Evolutionary conservation across 2,113 vertebrate species (phyloP), one percentile per base, ranked within the genome.

Genomic region (Bungarus multicinctus): DNA sequence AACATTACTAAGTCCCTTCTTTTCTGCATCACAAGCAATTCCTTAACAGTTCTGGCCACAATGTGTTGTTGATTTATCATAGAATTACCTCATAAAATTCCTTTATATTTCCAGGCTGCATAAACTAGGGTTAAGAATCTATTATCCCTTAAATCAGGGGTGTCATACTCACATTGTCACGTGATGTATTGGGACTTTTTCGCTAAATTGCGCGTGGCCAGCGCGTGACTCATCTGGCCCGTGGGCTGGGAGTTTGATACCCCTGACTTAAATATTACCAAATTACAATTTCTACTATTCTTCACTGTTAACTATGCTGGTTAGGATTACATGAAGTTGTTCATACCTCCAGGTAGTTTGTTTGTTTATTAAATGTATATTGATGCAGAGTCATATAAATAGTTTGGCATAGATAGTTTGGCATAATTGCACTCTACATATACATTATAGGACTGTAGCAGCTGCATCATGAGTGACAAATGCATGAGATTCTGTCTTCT

Each of bases 401-500:
- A 88, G 39, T 27, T 45, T 25, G 4, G n/a, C 25, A 9, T 7
- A n/a, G 10, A 2, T 52, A 53, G 53, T 53, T 53, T 16, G 53
- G 53, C 55, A n/a, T 87, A 22, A 23, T 50, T 25, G 7, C 12
- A 52, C 7, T 34, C 9, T 85, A 9, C 57, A 93, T 57, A 94
- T 54, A 43, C 53, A 89, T 22, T 45, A 43, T 34, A 3, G 30
- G 30, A 60, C 39, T 89, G 12, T 5, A 90, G 5, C 22, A 18
- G 43, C n/a, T 74, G 50, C 16, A 58, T 12, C 27, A 58, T 58
- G 5, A 60, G 14, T 39, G 55, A 86, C 58, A 60, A 81, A 22
- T 22, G 8, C 45, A 57, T 60, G 43, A 54, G 1, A 8, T 88
- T 88, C 47, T 90, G 3, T 90, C 95, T 89, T 96, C 54, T 89